Base-by-base conservation (phyloP, 2,113 vertebrate species). In the Dasyurus viverrinus region DNA sequence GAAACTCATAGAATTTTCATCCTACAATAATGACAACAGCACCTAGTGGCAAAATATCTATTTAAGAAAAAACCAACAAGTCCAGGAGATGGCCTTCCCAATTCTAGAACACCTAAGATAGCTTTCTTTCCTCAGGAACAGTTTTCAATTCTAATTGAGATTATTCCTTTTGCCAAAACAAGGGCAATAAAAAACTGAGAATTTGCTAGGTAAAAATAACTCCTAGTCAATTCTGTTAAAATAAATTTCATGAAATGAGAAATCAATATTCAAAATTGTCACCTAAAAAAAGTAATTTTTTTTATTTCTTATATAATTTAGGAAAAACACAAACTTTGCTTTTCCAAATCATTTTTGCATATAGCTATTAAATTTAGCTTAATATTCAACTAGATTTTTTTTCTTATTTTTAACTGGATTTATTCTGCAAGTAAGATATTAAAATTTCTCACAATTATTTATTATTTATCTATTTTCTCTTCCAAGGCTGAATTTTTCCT, bases 21-120 rank as follows among this genome's bases (percentile, higher is more conserved):
- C 60, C 48, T 11, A 36, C 30, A 50, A 24, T 90, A 93, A 95
- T 42, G 89, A 95, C 10, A 96, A 5, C 47, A 95, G 50, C 47
- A 95, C 24, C 57, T 68, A 91, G 24, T 93, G 47, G 94, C 14
- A 95, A 93, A 95, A 96, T 93, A 10, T n/a, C 54, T 95, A 93
- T 57, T 89, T 92, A 94, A 91, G 68, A 22, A 90, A 92, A 94
- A 54, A 60, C 2, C 92, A 12, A 24, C 25, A 90, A 94, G 92
- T 53, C 14, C 68, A 94, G n/a, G 94, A 92, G 10, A 9, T 55
- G 47, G 47, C 19, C 93, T 22, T 89, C 95, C 8, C n/a, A 93
- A 25, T 95, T 95, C 8, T 93, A 55, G 84, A 6, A 36, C 89
- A 95, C 23, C 54, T 53, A 95, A 11, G 36, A 94, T 9, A 1